Conservation (phyloP, 35 echinoderm and acorn worm genomes). For the Ptychodera flava region DNA sequence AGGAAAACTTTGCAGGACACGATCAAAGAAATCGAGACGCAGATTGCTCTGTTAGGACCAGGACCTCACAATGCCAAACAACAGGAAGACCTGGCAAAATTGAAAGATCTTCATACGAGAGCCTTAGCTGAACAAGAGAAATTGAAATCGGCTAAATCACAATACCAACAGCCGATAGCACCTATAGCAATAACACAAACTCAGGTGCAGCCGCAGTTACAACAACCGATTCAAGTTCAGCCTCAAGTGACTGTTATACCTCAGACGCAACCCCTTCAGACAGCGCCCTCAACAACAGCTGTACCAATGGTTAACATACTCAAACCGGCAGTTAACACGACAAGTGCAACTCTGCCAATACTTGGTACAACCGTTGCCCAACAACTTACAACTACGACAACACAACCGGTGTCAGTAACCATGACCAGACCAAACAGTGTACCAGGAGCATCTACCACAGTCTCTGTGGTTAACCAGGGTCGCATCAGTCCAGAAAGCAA, state of each 20-base stretch:
- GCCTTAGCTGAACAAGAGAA: conserved; percentile 87
- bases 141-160: conserved; percentile 13
- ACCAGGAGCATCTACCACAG: background rate
- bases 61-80: conserved; percentile 46
- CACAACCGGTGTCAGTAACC: background rate
- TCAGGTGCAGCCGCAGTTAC: background rate
- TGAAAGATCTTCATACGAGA: conserved; percentile 61
- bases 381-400: too few relatives aligned
- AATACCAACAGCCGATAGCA: background rate
- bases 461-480: background rate
- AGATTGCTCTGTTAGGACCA: conserved; percentile 45
- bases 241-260: background rate
- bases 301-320: background rate
- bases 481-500: background rate
- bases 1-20: conserved; percentile 93
- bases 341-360: background rate
- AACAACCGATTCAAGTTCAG: background rate
- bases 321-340: background rate
- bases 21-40: conserved; percentile 83
- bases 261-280: conserved; percentile 5
- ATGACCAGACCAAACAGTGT: background rate
- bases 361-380: background rate
- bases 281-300: background rate
- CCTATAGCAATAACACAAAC: background rate
- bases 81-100: conserved; percentile 76